phyloP scores from a whole-genome alignment of 2,797 vertebrate species.

The Natrix natrix region DNA sequence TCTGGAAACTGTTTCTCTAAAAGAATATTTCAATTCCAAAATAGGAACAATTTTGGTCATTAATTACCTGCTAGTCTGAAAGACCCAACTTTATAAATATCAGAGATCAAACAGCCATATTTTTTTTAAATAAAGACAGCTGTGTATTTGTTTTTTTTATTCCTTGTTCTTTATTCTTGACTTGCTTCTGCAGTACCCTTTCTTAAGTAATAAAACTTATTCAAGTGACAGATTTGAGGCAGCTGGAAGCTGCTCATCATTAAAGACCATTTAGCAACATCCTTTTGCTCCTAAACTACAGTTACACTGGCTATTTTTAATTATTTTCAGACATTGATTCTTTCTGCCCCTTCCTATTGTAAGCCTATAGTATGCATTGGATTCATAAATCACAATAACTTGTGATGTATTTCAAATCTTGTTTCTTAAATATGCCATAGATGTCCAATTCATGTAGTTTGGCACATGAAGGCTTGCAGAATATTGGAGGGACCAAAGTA shows the following conservation, averaged over 20 bases:
- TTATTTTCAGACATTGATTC: background rate
- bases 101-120: background rate
- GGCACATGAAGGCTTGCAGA: background rate
- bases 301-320: background rate
- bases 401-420: background rate
- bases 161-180: background rate
- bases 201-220: background rate
- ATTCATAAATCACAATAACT: background rate
- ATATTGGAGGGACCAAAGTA: background rate
- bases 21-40: background rate
- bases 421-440: background rate
- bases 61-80: background rate
- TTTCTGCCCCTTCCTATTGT: background rate
- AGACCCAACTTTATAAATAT: background rate
- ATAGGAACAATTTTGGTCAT: background rate
- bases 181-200: background rate
- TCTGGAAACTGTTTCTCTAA: background rate
- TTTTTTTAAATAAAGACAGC: background rate
- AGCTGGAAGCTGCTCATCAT: background rate
- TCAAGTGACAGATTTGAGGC: background rate
- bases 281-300: background rate
- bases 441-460: background rate
- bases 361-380: background rate
- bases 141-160: background rate
- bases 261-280: background rate